phyloP scores from a whole-genome alignment of 2,797 vertebrate genomes.

The Thaleichthys pacificus region DNA sequence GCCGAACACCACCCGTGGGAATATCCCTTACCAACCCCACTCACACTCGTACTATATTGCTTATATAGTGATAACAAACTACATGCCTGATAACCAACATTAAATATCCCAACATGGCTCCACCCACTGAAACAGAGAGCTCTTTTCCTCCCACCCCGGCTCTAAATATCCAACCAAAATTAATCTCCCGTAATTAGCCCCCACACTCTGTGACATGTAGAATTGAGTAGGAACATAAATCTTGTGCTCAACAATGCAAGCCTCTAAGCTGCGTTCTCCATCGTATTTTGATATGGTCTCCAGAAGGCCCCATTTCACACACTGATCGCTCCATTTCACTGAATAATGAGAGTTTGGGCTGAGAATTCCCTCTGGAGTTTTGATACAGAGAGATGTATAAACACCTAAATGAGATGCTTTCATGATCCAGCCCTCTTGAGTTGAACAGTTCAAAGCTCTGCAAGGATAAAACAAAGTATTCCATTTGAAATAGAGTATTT shows the following conservation, averaged over 20 bases:
- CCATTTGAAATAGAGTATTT: conserved; percentile 57
- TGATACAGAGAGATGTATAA: conserved; percentile 34
- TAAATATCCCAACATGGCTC: conserved; percentile 24
- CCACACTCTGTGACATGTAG: conserved; percentile 48
- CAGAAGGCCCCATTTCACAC: conserved; percentile 34
- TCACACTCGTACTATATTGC: too few relatives aligned
- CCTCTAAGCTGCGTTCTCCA: conserved; percentile 48
- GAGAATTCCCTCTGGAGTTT: conserved; percentile 35
- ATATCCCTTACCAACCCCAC: too few relatives aligned
- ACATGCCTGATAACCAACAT: conserved; percentile 21
- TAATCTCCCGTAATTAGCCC: conserved; percentile 60
- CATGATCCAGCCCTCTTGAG: conserved; percentile 45
- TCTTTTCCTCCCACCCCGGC: conserved; percentile 30
- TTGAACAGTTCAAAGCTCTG: conserved; percentile 45
- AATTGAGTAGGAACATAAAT: conserved; percentile 56
- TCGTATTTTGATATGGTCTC: conserved; percentile 39
- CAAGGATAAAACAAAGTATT: conserved; percentile 32
- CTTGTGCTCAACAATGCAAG: conserved; percentile 50
- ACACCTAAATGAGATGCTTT: conserved; percentile 60
- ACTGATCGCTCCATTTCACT: conserved; percentile 46
- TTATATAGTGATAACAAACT: conserved; percentile 21
- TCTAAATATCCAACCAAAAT: conserved; percentile 48
- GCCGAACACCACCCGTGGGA: too few relatives aligned
- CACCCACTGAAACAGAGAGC: conserved; percentile 44
- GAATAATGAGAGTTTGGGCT: conserved; percentile 42